phyloP scores from a whole-genome alignment of 2,797 vertebrate species.

The Zenarchopterus dispar region DNA sequence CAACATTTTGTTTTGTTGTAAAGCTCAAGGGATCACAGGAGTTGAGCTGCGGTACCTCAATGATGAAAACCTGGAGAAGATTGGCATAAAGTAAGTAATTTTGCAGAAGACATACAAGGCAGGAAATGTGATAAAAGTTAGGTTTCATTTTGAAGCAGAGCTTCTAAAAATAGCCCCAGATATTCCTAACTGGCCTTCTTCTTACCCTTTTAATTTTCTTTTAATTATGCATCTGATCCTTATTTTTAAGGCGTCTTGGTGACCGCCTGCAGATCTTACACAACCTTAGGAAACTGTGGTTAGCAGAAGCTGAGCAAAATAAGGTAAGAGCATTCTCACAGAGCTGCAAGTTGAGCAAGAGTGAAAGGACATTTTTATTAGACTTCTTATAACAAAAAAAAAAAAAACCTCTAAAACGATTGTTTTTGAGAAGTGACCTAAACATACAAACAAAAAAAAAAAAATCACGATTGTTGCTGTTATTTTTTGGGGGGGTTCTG shows the following conservation, averaged over 20 bases:
- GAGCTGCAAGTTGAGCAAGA: no score
- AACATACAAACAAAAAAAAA: no score
- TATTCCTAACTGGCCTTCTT: not conserved
- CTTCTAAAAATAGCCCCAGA: no score
- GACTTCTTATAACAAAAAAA: no score
- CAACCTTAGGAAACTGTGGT: constrained; percentile 74
- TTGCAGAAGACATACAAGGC: not conserved
- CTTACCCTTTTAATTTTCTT: not conserved
- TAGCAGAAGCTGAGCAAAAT: constrained; percentile 50
- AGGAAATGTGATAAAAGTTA: not conserved
- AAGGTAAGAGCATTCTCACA: constrained; percentile 66
- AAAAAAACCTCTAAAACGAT: no score
- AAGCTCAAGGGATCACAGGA: constrained; percentile 75
- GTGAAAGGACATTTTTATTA: no score
- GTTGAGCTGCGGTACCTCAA: constrained; percentile 57
- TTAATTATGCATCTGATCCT: not conserved
- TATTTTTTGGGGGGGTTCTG: no score
- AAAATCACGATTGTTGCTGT: no score
- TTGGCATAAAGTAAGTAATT: constrained; percentile 74
- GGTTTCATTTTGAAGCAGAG: not conserved
- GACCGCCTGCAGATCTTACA: constrained; percentile 69
- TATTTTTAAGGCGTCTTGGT: constrained; percentile 62
- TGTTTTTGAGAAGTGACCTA: no score
- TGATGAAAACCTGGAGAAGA: constrained; percentile 68
- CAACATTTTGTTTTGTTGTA: not conserved